Conservation (phyloP, 2,888 invertebrate genomes). For the Chrysomela aeneicollis region DNA sequence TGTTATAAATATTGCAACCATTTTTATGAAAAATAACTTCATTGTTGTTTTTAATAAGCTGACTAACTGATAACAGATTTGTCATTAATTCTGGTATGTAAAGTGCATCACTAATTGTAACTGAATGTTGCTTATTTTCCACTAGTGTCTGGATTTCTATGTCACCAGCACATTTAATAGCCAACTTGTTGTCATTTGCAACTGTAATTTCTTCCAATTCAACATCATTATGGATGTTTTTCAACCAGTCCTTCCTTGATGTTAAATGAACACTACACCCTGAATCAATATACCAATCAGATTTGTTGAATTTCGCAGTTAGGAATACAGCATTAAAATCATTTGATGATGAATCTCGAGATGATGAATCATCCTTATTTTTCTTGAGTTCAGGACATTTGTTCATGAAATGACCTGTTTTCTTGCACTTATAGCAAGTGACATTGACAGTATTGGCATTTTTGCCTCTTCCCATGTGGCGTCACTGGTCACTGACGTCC, state of each 20-base stretch:
- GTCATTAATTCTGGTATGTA: conserved; percentile 43
- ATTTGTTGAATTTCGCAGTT: conserved; percentile 28
- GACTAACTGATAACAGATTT: conserved; percentile 43
- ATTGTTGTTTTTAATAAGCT: conserved; percentile 43
- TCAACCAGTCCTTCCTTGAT: conserved; percentile 30
- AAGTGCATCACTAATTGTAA: conserved; percentile 34
- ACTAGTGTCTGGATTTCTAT: conserved; percentile 35
- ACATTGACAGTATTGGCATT: no score
- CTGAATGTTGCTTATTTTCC: conserved; percentile 19
- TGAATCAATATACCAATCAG: conserved; percentile 47
- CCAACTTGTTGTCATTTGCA: conserved; percentile 35
- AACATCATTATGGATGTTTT: conserved; percentile 22
- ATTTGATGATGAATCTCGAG: no score
- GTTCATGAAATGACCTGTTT: conserved; percentile 41
- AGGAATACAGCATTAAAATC: conserved; percentile 43
- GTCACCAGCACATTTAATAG: conserved; percentile 38
- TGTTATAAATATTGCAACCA: conserved; percentile 42
- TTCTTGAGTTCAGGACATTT: conserved; percentile 33
- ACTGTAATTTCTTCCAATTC: conserved; percentile 37
- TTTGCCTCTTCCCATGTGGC: conserved; percentile 13
- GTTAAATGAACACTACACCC: conserved; percentile 47
- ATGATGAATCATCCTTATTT: conserved; percentile 11
- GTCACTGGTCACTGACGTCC: no score
- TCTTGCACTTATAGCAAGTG: conserved; percentile 39
- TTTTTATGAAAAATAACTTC: conserved; percentile 37